A percentile compares a stretch with the other conserved stretches of the same genome.
Conservation (phyloP, 2,888 invertebrate genomes). For the Apocheima hispidaria region DNA sequence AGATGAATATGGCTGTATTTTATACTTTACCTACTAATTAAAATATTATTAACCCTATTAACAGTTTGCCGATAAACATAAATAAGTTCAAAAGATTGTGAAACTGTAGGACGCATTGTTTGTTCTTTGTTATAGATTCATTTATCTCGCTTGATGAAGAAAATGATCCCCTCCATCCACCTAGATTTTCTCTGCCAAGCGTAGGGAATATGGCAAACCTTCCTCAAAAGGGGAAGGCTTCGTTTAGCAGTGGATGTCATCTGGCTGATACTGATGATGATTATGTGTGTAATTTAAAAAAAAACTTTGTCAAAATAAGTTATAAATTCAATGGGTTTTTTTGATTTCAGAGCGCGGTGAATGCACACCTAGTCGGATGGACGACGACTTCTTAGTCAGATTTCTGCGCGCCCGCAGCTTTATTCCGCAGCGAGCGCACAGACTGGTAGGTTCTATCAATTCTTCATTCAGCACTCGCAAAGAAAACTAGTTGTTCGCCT, state of each 20-base stretch:
- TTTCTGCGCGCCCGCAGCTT: slow-evolving; percentile 92
- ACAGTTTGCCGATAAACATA: neutral
- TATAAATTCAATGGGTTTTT: no score
- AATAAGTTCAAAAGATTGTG: neutral
- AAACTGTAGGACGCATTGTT: neutral
- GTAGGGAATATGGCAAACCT: no score
- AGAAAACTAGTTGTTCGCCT: no score
- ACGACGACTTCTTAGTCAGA: slow-evolving; percentile 90
- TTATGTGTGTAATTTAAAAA: no score
- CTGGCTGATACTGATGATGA: no score
- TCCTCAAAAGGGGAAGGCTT: no score
- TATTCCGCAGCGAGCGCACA: slow-evolving; percentile 89
- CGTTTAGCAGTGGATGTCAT: no score
- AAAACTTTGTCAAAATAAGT: no score
- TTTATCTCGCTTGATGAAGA: neutral
- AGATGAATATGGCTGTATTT: neutral
- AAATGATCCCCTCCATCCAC: neutral
- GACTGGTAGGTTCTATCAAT: slow-evolving; percentile 87
- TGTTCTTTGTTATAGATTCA: neutral
- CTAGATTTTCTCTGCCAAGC: no score
- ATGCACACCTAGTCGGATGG: slow-evolving; percentile 90
- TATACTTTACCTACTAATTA: neutral
- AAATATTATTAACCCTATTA: neutral
- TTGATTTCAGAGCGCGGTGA: slow-evolving; percentile 89
- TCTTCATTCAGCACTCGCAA: no score